Evolutionary conservation across 2,797 vertebrate genomes (phyloP), one percentile per base, ranked within the genome.

Genomic region (Siniperca scherzeri): DNA sequence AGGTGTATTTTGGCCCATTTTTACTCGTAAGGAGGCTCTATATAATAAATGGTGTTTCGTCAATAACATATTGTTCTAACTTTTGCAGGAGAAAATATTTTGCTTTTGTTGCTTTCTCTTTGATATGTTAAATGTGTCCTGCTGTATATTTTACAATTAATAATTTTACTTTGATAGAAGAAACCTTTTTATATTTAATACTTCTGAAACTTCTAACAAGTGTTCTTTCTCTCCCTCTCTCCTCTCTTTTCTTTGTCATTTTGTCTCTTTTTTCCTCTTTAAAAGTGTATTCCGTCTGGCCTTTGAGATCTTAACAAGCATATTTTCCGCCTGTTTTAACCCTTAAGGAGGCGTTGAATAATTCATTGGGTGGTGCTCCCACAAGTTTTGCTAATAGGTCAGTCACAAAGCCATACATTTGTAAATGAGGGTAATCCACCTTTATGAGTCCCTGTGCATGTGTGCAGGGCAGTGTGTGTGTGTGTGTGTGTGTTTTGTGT

Each of bases 391-490:
- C 92, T 93, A 92, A 93, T 83, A 78, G 87, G n/a, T 71, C 89
- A 38, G 87, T 93, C 87, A 91, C 93, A 93, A 92, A 94, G 89
- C 92, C 88, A 93, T 93, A 88, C 91, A 93, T 92, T 93, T 94
- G 94, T 94, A 94, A 94, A 94, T 93, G 83, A 94, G 91, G 78
- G 78, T 91, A 93, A 93, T 92, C 90, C 91, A 92, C 89, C 84
- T 94, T 89, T 89, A 84, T 85, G 80, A 83, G 81, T 38, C 76
- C 52, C 33, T 7, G 77, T 40, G 83, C 55, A 46, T 84, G 84
- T 83, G 87, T 76, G 70, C 17, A 11, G 22, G 56, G 16, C 62
- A 25, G 55, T 74, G 60, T 61, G 80, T 61, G 62, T 62, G 52
- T 70, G 70, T 77, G 74, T 78, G 81, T 70, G 70, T 75, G 82